These are phyloP conservation scores for Notechis scutatus DNA, from an alignment of 2,113 vertebrate species.

Conservation along the genomic window DNA sequence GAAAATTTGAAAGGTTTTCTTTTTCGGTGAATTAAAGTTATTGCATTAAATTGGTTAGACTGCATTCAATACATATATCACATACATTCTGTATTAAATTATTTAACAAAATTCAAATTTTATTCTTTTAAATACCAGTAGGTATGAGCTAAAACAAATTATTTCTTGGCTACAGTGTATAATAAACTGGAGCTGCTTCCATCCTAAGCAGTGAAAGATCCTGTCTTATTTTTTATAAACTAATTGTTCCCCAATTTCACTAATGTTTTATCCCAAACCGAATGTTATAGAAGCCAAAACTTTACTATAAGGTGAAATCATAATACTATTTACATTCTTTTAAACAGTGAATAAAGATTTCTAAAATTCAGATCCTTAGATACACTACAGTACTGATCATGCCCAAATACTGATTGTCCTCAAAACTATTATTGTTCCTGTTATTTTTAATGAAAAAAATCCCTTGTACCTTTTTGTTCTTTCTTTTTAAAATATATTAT, in stretches of 20 bases:
- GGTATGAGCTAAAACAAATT: not conserved
- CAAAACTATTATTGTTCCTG: not conserved
- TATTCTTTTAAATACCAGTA: not conserved
- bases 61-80: not conserved
- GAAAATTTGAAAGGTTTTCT: not conserved
- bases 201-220: not conserved
- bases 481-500: not conserved
- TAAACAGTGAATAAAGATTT: not conserved
- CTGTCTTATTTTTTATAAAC: not conserved
- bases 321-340: not conserved
- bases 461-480: not conserved
- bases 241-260: not conserved
- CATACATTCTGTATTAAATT: not conserved
- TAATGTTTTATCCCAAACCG: not conserved
- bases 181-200: not conserved
- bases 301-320: not conserved
- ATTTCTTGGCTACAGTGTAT: not conserved
- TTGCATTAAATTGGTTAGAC: not conserved
- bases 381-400: not conserved
- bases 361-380: not conserved
- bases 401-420: not conserved
- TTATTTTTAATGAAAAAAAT: constrained; percentile 9
- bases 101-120: not conserved
- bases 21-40: not conserved
- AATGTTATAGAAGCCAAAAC: not conserved